Evolutionary conservation across 2,888 invertebrate genomes (phyloP).

Genomic region (Trichogramma dendrolimi): DNA sequence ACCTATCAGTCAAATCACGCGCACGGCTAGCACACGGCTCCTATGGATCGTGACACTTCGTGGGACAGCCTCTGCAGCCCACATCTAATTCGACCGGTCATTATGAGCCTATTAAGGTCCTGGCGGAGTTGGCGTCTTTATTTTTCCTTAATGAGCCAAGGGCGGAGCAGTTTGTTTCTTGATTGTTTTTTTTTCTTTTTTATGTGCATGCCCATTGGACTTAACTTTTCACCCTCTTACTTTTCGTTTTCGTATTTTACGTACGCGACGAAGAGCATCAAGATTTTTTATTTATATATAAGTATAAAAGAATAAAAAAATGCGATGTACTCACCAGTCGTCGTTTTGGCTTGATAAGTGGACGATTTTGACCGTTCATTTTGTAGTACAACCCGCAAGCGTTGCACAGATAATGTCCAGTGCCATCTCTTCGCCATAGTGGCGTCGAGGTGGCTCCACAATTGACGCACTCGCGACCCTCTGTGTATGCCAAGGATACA

Average conservation of each 20-base stretch:
- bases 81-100: not conserved
- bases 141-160: constrained; percentile 1
- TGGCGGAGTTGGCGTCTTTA: not conserved
- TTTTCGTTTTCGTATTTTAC: no score
- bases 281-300: not conserved
- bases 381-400: constrained; percentile 95
- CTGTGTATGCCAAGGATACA: constrained; percentile 29
- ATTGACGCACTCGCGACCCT: constrained; percentile 77
- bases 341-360: constrained; percentile 98
- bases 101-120: not conserved
- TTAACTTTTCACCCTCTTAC: no score
- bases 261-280: not conserved
- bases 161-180: not conserved
- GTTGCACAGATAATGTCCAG: constrained; percentile 81
- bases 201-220: no score
- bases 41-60: no score
- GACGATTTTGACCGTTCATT: constrained; percentile 99
- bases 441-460: constrained; percentile 98
- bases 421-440: constrained; percentile 94
- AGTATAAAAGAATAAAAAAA: not conserved
- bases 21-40: not conserved
- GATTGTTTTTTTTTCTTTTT: not conserved
- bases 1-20: constrained; percentile 20
- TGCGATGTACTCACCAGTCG: constrained; percentile 85
- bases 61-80: not conserved